Base-by-base conservation (phyloP, 64 coral and sea anemone genomes). In the Anthopleura sola region DNA sequence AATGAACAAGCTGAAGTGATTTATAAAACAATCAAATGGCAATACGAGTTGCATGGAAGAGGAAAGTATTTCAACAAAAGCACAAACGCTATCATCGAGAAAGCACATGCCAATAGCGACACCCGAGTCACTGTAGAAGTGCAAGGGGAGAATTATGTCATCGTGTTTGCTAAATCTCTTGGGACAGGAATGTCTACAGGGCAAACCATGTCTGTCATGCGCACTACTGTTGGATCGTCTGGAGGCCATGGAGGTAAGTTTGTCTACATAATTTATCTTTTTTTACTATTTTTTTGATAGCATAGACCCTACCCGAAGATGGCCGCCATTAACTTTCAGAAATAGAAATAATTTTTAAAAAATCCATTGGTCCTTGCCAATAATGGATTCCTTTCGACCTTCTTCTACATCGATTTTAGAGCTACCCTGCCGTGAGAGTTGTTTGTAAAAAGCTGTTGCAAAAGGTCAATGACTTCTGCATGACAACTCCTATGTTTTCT, bases 71-170 rank as follows among this genome's bases (percentile, higher is more conserved):
- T 87, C 16, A 36, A 5, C 33, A 71, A 51, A 47, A 75, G 28
- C 14, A n/a, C 18, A 18, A 87, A 87, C 78, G 86, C 75, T 33
- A 21, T 10, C 12, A 83, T 83, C 16, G 82, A 83, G 28, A 83
- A 83, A 49, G 82, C 82, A 12, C 50, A 57, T 20, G 55, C 18
- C 21, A 60, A 32, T 2, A 34, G 58, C 5, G 55, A 54, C 5
- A 15, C 2, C 17, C 36, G 15, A 36, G 82, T 83, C 15, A 83
- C 48, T 3, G 82, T 83, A 19, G 47, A 54, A 38, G 32, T 56
- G 7, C n/a, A 49, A 23, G 49, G 20, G 4, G 46, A 83, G 55
- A 83, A 36, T 38, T 83, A 47, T 54, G 49, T 58, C 5, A 55
- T 83, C 50, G 55, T 24, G 20, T 36, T 83, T 15, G 82, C 50